Base-by-base conservation (phyloP, 2,113 vertebrate species). In the Formicarius rufipectus region DNA sequence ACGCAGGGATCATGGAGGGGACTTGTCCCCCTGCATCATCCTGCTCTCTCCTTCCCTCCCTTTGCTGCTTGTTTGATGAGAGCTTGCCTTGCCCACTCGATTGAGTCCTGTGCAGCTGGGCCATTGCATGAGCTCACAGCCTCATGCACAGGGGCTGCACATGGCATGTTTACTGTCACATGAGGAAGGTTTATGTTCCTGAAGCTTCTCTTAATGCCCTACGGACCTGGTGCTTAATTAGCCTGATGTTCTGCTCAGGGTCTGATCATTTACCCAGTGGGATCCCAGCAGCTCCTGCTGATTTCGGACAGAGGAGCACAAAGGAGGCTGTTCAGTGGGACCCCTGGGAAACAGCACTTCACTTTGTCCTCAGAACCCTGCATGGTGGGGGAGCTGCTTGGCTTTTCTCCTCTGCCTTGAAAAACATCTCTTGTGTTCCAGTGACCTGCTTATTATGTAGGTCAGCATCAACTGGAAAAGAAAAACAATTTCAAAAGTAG, bases 401-500 rank as follows among this genome's bases (percentile, higher is more conserved):
- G 35, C 45, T 96, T 96, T 92, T 95, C 89, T 95, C 27, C 42
- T 92, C 42, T 59, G 80, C 68, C 47, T 95, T 0, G 0, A 67
- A 89, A 95, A 93, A 86, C 73, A 90, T 77, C 68, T 74, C 67
- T 81, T 0, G 0, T 91, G 93, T 96, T 96, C 94, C 73, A 72
- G 73, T 96, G 94, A 94, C 95, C 95, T 97, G 89, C 44, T 97
- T 96, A 64, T 82, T 95, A 96, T 95, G 84, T 97, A 95, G 96
- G 94, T 95, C 91, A 92, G 67, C 39, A 24, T 71, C 84, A 84
- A 37, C 35, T 21, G 9, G 52, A 87, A 95, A 64, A 31, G 59
- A 84, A 68, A 75, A 88, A 47, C 73, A 47, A 56, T 49, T 81
- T 93, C 64, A 92, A 56, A 95, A 95, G 73, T 81, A 90, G 86